Conservation (phyloP, 1,140 invertebrate species). For the Listronotus bonariensis region DNA sequence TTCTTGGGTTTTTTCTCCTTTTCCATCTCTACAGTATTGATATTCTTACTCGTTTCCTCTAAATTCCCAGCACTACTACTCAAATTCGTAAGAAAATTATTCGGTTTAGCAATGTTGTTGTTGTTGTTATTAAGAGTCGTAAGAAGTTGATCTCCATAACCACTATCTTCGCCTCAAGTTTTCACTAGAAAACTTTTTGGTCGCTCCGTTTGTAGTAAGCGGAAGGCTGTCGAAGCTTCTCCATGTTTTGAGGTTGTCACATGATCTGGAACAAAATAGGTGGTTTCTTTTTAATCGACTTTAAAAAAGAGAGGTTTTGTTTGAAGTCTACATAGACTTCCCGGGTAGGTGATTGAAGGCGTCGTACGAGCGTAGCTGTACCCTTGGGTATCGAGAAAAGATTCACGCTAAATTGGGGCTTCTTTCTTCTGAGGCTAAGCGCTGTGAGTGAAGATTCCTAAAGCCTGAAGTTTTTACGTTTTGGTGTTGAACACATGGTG, state of each 20-base stretch:
- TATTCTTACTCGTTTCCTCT: slow-evolving; percentile 4
- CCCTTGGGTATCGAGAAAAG: too few relatives aligned
- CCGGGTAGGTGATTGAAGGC: too few relatives aligned
- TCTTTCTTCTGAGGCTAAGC: too few relatives aligned
- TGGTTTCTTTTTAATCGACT: too few relatives aligned
- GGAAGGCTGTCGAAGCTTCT: slow-evolving; percentile 60
- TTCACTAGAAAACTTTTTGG: slow-evolving; percentile 67
- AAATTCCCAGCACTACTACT: slow-evolving; percentile 49
- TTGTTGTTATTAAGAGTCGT: slow-evolving; percentile 10
- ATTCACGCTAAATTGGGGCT: too few relatives aligned
- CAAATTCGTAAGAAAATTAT: slow-evolving; percentile 45
- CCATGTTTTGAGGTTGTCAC: slow-evolving; percentile 57
- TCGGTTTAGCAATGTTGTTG: slow-evolving; percentile 53
- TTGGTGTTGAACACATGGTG: too few relatives aligned
- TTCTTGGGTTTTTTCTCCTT: slow-evolving; percentile 22
- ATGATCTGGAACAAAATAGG: slow-evolving; percentile 26
- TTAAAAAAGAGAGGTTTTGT: too few relatives aligned
- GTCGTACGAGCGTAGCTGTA: too few relatives aligned
- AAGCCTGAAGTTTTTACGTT: too few relatives aligned
- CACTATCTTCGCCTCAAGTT: slow-evolving; percentile 77
- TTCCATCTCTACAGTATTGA: slow-evolving; percentile 21
- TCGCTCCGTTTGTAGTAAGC: slow-evolving; percentile 29
- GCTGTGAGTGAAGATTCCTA: too few relatives aligned
- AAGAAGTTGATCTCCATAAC: slow-evolving; percentile 67
- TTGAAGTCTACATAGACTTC: too few relatives aligned